phyloP scores from a whole-genome alignment of 2,888 invertebrate genomes.

The Bruchidius siliquastri region DNA sequence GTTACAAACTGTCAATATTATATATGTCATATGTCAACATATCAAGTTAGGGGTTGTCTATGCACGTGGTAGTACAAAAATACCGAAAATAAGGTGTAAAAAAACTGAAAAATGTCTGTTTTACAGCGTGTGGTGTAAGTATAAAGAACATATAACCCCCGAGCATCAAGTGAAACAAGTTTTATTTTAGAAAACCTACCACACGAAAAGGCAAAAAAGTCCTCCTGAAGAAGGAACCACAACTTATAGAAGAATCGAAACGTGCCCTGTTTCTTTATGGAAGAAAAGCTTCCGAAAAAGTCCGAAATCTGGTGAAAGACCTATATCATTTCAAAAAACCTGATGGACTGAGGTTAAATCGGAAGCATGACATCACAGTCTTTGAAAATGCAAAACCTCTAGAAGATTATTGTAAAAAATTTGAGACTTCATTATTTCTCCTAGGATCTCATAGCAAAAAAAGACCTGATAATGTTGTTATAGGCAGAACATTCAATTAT shows the following conservation, averaged over 20 bases:
- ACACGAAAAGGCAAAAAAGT: conserved; percentile 85
- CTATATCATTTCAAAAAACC: conserved; percentile 84
- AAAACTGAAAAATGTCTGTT: conserved; percentile 38
- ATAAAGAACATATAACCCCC: conserved; percentile 8
- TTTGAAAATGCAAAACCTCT: conserved; percentile 87
- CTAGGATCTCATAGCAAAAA: conserved; percentile 93
- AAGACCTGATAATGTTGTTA: conserved; percentile 83
- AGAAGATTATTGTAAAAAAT: conserved; percentile 72
- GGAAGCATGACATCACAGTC: conserved; percentile 85
- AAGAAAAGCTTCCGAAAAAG: conserved; percentile 68
- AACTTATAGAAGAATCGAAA: conserved; percentile 84
- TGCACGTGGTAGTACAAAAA: conserved; percentile 5
- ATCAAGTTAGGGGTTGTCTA: neutral
- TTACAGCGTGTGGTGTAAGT: conserved; percentile 48
- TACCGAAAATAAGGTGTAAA: conserved; percentile 11
- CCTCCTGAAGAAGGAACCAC: conserved; percentile 76
- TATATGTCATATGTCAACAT: neutral
- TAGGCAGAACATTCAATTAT: conserved; percentile 87
- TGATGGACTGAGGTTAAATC: conserved; percentile 66
- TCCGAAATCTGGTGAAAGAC: conserved; percentile 75
- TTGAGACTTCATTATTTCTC: conserved; percentile 85
- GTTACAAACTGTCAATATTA: neutral
- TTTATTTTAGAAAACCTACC: conserved; percentile 71
- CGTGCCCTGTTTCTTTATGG: conserved; percentile 81
- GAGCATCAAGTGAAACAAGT: conserved; percentile 4